Conservation (phyloP, 2,888 invertebrate species). For the Hydraecia micacea region DNA sequence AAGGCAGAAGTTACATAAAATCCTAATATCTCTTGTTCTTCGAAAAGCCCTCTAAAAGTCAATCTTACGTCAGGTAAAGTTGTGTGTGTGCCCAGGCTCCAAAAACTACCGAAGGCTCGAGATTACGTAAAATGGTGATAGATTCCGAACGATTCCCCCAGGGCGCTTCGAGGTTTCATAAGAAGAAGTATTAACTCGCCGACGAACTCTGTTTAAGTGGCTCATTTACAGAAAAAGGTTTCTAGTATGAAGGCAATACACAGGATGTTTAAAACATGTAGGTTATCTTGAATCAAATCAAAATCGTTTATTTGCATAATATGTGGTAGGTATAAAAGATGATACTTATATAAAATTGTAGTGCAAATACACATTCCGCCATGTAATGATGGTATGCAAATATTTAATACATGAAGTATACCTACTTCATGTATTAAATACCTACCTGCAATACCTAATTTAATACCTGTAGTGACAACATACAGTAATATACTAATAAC, state of each 20-base stretch:
- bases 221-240: constrained; percentile 57
- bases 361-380: no score
- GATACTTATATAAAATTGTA: no score
- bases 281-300: background rate
- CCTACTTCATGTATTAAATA: no score
- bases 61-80: constrained; percentile 53
- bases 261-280: constrained; percentile 20
- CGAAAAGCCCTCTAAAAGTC: constrained; percentile 58
- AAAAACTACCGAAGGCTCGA: constrained; percentile 47
- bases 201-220: constrained; percentile 54
- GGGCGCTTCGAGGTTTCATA: constrained; percentile 61
- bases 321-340: no score
- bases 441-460: no score
- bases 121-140: constrained; percentile 67
- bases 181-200: constrained; percentile 58
- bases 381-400: no score
- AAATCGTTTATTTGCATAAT: no score
- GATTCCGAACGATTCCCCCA: constrained; percentile 60
- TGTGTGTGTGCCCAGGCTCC: constrained; percentile 37
- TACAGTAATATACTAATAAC: no score
- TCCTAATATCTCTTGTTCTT: constrained; percentile 37
- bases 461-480: no score
- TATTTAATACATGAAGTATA: no score
- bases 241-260: constrained; percentile 27
- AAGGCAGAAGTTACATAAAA: constrained; percentile 43